phyloP scores from a whole-genome alignment of 2,888 invertebrate species.

The Nebria brevicollis region DNA sequence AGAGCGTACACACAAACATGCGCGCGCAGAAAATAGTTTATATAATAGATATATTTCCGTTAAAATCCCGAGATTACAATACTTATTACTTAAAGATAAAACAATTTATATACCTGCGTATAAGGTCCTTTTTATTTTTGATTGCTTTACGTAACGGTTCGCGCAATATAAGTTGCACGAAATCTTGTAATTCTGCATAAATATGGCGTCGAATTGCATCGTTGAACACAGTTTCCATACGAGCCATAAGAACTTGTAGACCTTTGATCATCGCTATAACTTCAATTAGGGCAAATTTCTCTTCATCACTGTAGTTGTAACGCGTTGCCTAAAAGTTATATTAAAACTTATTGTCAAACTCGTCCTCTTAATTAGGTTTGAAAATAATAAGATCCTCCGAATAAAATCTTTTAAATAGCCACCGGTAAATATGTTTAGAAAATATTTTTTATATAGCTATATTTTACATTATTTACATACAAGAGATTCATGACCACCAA shows the following conservation, averaged over 20 bases:
- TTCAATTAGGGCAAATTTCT: constrained; percentile 97
- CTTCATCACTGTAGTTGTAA: constrained; percentile 97
- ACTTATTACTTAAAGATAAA: no score
- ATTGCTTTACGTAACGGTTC: constrained; percentile 96
- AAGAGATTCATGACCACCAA: no score
- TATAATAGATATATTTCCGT: no score
- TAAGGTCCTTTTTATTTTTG: constrained; percentile 97
- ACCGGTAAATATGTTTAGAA: background rate
- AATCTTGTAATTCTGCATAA: constrained; percentile 96
- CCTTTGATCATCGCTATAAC: constrained; percentile 99
- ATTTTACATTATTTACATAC: background rate
- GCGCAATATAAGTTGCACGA: constrained; percentile 87
- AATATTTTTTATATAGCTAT: background rate
- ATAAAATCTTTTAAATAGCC: background rate
- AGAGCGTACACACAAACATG: no score
- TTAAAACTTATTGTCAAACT: background rate
- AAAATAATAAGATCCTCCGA: background rate
- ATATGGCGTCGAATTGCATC: constrained; percentile 91
- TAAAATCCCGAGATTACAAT: no score
- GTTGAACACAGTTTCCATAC: constrained; percentile 97
- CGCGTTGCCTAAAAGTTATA: constrained; percentile 80
- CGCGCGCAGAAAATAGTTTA: no score
- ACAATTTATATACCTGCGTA: constrained; percentile 70
- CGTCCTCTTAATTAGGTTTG: constrained; percentile 23
- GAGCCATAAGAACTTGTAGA: constrained; percentile 93